Evolutionary conservation across 2,113 vertebrate genomes (phyloP), one percentile per base, ranked within the genome.

Genomic region (Scomber scombrus): DNA sequence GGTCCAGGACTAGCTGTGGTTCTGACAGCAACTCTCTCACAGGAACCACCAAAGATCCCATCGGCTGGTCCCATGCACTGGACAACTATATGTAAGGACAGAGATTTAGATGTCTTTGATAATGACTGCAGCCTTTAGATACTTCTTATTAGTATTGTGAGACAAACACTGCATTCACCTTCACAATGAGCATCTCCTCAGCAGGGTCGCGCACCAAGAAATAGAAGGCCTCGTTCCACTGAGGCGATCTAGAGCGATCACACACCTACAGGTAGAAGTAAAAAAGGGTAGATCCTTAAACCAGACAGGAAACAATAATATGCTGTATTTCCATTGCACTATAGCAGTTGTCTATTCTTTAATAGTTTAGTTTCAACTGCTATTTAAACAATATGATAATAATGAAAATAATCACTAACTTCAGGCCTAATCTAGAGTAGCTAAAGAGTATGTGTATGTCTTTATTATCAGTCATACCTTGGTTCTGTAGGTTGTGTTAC

Each of bases 141-240:
- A 13, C 11, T 49, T 14, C 13, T 31, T 45, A 45, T 43, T 55
- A 58, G 16, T 7, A 50, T 3, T n/a, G 3, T 50, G 55, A 76
- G 14, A 67, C 23, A 54, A 26, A 45, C 7, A 45, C 23, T 18
- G 4, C 0, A 82, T 62, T 61, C 50, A 98, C 97, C 96, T 97
- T 96, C 40, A 98, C 51, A 55, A 97, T 93, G 86, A 98, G 93
- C 52, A 93, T 94, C 72, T 97, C 96, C 0, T 88, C 57, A 0
- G 73, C 83, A 1, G 97, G 97, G 67, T 94, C 91, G 68, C 50
- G 92, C 81, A 98, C 88, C 73, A 94, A 85, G 84, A 97, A 98
- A 87, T 88, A 86, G 88, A 97, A 96, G 0, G 88, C 88, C 78
- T 98, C 96, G 0, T 94, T 95, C 97, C 97, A 98, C 68, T 95